A percentile compares a stretch with the other conserved stretches of the same genome.
phyloP scores from a whole-genome alignment of 2,888 invertebrate genomes.

The Liodrosophila aerea region DNA sequence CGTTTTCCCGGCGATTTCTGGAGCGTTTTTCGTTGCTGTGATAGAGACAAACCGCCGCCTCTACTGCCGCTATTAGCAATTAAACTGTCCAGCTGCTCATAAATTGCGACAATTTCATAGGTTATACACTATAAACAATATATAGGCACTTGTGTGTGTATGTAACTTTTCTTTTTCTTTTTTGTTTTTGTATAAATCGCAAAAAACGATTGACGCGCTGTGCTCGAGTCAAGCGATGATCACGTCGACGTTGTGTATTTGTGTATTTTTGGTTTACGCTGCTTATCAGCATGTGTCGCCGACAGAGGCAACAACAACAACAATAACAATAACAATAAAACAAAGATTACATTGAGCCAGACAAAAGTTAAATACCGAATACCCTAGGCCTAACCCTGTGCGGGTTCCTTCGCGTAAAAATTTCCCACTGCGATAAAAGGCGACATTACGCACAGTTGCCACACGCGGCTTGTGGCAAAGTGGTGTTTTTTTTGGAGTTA shows the following conservation, averaged over 20 bases:
- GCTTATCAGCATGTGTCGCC: slow-evolving; percentile 37
- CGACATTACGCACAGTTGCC: too few relatives aligned
- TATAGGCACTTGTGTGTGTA: slow-evolving; percentile 1
- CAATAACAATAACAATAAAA: slow-evolving; percentile 22
- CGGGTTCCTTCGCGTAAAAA: too few relatives aligned
- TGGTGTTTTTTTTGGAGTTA: too few relatives aligned
- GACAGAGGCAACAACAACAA: slow-evolving; percentile 15
- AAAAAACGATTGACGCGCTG: slow-evolving; percentile 37
- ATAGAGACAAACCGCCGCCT: slow-evolving; percentile 39
- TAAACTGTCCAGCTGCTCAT: slow-evolving; percentile 27
- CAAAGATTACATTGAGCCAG: not conserved
- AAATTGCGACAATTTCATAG: slow-evolving; percentile 29
- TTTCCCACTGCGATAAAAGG: not conserved
- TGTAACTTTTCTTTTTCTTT: not conserved
- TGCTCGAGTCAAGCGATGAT: slow-evolving; percentile 33
- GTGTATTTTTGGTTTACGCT: slow-evolving; percentile 35
- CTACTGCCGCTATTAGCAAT: slow-evolving; percentile 16
- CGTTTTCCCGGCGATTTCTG: slow-evolving; percentile 26
- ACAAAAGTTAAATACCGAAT: slow-evolving; percentile 6
- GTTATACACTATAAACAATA: slow-evolving; percentile 11
- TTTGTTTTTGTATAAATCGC: slow-evolving; percentile 25
- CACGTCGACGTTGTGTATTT: slow-evolving; percentile 12
- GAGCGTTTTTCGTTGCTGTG: slow-evolving; percentile 5
- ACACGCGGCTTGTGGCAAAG: too few relatives aligned
- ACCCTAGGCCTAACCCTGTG: not conserved